Base-by-base conservation (phyloP, 2,888 invertebrate genomes). In the Lasioglossum malachurum region DNA sequence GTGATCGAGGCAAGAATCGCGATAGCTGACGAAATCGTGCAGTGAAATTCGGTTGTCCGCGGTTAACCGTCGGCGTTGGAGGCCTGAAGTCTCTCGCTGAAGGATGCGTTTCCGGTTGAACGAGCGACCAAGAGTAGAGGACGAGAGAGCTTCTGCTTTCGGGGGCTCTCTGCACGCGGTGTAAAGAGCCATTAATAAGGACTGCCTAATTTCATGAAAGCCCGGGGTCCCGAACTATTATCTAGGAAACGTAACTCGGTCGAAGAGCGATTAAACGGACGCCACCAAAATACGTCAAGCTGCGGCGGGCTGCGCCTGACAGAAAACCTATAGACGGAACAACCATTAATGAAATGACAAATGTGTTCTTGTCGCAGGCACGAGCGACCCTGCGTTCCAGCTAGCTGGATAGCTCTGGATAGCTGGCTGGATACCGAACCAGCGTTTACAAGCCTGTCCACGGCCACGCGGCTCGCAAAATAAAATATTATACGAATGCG, bases 311-410 rank as follows among this genome's bases (percentile, higher is more conserved):
- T 91, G 91, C 75, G 81, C 41, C 88, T 91, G 91, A 91, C 91
- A 86, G 91, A 90, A 91, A 91, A 91, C 91, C 91, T 91, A 91
- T 91, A 91, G 88, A 89, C 87, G 90, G 88, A 89, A 90, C 90
- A 88, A 88, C 91, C 89, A 91, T 91, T 91, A 91, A 91, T 90
- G 90, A 91, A 90, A 91, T 91, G 91, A 91, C 91, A 91, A 91
- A 91, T 91, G 91, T 88, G 90, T 90, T 90, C 90, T 86, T 89
- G 91, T 91, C 89, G 90, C 19, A 88, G 89, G 87, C 87, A 87
- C 80, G 84, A 44, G 73, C 72, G 67, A 27, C 19, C 73, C 23
- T 31, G 27, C 71, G 71, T 53, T 60, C 67, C 19, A 38, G 69
- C 69, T 64, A 16, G 64, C 7, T 16, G 27, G 31, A 16, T 64